Evolutionary conservation across 2,113 vertebrate genomes (phyloP), one percentile per base, ranked within the genome.

Genomic region (Papio anubis): DNA sequence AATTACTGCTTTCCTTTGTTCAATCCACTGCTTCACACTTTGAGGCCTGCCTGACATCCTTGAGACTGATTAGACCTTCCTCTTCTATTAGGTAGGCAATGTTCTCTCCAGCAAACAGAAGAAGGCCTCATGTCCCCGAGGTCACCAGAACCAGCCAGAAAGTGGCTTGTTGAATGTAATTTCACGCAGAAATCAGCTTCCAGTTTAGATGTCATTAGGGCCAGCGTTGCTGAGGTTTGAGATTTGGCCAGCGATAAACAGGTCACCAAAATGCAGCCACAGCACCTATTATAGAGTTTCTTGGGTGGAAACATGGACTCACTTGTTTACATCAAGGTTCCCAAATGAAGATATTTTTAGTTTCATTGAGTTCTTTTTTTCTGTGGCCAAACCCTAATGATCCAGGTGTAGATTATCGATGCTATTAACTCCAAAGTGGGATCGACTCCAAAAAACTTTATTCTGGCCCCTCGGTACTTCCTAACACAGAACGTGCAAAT

Each of bases 1-100:
- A 97, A 96, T 96, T 43, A 87, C 40, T 32, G 35, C 40, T 97
- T 97, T 97, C 52, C 72, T 97, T 95, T 97, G 76, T 79, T 89
- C 38, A 45, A 18, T 14, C 10, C 68, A 78, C 84, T 0, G 57
- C 88, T 75, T 45, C 55, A 27, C 40, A 68, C 38, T 38, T 68
- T 32, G 45, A 32, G 48, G 68, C 59, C 95, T 3, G 1, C 61
- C 59, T 88, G 38, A 93, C 68, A 70, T 95, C 95, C 83, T 92
- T 35, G 88, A 92, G 12, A 27, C 61, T 68, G 73, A 96, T 94
- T 27, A 97, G 52, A 35, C 83, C 82, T 87, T 83, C 73, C 5
- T 55, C 66, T 97, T 94, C 79, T 89, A 90, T 73, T 90, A 76
- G 93, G 87, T 73, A 87, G 89, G 27, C 57, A 73, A 91, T 83